Evolutionary conservation across 92 coral and sea anemone species (phyloP).

Genomic region (Umimayanthus chanpuru): DNA sequence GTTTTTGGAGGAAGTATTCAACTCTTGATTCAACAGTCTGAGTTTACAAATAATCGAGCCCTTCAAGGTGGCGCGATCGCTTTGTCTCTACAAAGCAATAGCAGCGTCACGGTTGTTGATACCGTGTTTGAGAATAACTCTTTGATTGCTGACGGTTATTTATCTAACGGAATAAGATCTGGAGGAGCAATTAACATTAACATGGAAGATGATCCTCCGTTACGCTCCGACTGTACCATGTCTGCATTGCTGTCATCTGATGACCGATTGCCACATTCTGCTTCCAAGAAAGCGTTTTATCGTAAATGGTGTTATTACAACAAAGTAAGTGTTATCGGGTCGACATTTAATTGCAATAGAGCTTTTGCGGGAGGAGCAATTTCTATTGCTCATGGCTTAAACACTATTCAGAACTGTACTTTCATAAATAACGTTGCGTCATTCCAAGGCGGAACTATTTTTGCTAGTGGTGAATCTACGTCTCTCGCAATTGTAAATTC

Average conservation of each 20-base stretch:
- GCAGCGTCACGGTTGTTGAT: not conserved
- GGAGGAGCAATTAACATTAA: slow-evolving; percentile 7
- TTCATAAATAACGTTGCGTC: not conserved
- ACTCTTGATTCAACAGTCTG: slow-evolving; percentile 7
- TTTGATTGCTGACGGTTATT: not conserved
- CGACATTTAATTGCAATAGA: not conserved
- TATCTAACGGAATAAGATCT: not conserved
- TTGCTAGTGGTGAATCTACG: not conserved
- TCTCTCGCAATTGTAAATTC: not conserved
- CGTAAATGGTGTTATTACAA: slow-evolving; percentile 10
- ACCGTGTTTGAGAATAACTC: not conserved
- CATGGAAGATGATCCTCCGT: not conserved
- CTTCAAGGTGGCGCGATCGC: not conserved
- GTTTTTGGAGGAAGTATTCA: not conserved
- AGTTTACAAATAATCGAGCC: slow-evolving; percentile 8
- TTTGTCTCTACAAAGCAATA: not conserved
- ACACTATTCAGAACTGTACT: not conserved
- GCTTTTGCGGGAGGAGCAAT: not conserved
- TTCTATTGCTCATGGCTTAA: not conserved
- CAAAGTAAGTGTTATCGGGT: not conserved
- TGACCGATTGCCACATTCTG: not conserved
- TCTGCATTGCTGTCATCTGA: not conserved
- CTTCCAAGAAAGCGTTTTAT: not conserved
- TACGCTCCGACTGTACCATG: not conserved
- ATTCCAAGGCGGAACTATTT: slow-evolving; percentile 4